These are phyloP conservation scores for Polypedilum pembai DNA, from an alignment of 1,140 invertebrate genomes.

Conservation along the genomic window DNA sequence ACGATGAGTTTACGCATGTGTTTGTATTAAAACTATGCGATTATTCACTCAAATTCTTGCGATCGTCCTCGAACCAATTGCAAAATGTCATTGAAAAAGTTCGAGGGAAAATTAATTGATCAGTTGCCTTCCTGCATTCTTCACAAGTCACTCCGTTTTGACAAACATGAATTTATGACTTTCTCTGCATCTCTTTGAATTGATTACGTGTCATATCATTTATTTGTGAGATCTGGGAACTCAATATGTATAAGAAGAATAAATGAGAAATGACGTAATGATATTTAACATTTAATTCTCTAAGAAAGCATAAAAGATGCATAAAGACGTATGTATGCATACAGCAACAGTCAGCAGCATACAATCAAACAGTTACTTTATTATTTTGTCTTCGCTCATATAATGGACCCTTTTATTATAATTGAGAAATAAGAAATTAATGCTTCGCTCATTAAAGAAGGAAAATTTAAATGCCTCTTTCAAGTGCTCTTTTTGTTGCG, in stretches of 20 bases:
- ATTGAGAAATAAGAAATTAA: neutral
- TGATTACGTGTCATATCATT: slow-evolving; percentile 17
- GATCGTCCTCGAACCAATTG: too few relatives aligned
- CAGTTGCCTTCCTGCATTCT: too few relatives aligned
- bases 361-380: neutral
- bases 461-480: neutral
- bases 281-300: neutral
- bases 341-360: neutral
- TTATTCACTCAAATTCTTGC: too few relatives aligned
- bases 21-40: too few relatives aligned
- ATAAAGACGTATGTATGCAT: too few relatives aligned
- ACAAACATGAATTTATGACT: too few relatives aligned
- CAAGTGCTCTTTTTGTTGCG: neutral
- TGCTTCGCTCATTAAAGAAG: neutral
- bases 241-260: neutral
- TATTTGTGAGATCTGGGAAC: neutral
- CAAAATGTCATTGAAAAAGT: too few relatives aligned
- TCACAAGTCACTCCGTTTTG: too few relatives aligned
- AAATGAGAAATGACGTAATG: slow-evolving; percentile 6
- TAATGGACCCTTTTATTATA: neutral
- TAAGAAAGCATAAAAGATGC: too few relatives aligned
- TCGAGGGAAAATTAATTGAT: too few relatives aligned
- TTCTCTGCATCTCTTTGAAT: too few relatives aligned
- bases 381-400: neutral
- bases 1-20: too few relatives aligned